phyloP scores from a whole-genome alignment of 2,797 vertebrate genomes.

The Melanotaenia maccullochi region DNA sequence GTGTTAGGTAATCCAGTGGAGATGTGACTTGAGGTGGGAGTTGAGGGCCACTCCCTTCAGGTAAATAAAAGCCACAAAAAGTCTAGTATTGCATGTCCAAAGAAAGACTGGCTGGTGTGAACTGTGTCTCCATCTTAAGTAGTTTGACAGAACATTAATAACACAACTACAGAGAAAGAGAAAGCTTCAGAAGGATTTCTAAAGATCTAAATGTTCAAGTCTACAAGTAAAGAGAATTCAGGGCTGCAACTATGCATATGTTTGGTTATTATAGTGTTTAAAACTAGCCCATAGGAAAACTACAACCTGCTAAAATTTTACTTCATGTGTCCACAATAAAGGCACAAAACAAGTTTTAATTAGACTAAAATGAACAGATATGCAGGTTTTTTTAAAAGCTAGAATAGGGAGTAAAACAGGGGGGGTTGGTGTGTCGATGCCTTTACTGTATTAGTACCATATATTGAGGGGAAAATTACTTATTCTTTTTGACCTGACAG shows the following conservation, averaged over 20 bases:
- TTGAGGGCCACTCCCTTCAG: slow-evolving; percentile 1
- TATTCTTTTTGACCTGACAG: neutral
- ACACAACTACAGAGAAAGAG: neutral
- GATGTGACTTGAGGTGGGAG: slow-evolving; percentile 1
- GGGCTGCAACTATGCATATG: neutral
- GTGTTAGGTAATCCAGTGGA: neutral
- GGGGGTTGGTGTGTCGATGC: neutral
- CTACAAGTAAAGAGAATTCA: neutral
- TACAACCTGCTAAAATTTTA: too few species aligned
- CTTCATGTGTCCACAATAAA: too few species aligned
- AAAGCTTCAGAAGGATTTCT: neutral
- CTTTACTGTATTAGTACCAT: neutral
- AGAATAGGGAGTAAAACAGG: neutral
- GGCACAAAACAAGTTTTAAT: too few species aligned
- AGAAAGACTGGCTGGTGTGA: neutral
- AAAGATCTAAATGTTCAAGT: neutral
- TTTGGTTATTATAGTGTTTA: neutral
- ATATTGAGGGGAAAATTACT: neutral
- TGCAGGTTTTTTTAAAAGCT: neutral
- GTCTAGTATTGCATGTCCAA: neutral
- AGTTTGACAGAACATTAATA: neutral
- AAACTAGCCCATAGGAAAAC: neutral
- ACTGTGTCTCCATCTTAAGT: neutral
- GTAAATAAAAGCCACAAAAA: neutral
- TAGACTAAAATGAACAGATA: neutral